These are phyloP conservation scores for Cynopterus sphinx DNA, from an alignment of 2,797 vertebrate genomes.

Conservation along the genomic window DNA sequence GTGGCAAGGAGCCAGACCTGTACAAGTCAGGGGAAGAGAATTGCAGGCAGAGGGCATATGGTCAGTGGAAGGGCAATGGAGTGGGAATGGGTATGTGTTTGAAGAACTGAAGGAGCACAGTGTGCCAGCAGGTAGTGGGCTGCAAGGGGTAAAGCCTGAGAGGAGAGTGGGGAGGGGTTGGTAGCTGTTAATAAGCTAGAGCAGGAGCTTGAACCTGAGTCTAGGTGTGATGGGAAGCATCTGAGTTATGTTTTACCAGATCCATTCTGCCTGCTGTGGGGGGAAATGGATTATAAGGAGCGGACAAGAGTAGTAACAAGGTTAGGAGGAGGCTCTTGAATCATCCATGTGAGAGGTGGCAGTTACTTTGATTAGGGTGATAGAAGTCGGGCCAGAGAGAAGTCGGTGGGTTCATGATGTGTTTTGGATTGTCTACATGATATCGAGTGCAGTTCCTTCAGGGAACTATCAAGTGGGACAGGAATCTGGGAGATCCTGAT, in stretches of 20 bases:
- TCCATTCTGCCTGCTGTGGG: not conserved
- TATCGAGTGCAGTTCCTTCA: not conserved
- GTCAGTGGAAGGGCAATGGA: accelerated
- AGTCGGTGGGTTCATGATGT: not conserved
- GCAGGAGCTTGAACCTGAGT: not conserved
- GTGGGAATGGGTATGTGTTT: not conserved
- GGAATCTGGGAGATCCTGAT: not conserved
- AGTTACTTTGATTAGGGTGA: not conserved
- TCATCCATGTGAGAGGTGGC: not conserved
- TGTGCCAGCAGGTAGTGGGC: not conserved
- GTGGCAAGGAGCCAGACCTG: not conserved
- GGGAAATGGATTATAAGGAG: not conserved
- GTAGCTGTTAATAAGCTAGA: not conserved
- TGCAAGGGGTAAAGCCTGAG: not conserved
- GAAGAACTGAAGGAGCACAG: not conserved
- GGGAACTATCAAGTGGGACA: not conserved
- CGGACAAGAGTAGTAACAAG: not conserved
- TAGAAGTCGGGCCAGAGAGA: not conserved
- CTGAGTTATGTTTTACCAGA: not conserved
- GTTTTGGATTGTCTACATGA: not conserved
- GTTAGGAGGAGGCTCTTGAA: not conserved
- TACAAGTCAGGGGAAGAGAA: not conserved
- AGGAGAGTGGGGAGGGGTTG: not conserved
- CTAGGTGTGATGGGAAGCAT: not conserved
- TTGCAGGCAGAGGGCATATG: not conserved